A percentile compares a stretch with the other conserved stretches of the same genome.
These are phyloP conservation scores for Lethocerus indicus DNA, from an alignment of 1,140 invertebrate genomes.

Conservation along the genomic window DNA sequence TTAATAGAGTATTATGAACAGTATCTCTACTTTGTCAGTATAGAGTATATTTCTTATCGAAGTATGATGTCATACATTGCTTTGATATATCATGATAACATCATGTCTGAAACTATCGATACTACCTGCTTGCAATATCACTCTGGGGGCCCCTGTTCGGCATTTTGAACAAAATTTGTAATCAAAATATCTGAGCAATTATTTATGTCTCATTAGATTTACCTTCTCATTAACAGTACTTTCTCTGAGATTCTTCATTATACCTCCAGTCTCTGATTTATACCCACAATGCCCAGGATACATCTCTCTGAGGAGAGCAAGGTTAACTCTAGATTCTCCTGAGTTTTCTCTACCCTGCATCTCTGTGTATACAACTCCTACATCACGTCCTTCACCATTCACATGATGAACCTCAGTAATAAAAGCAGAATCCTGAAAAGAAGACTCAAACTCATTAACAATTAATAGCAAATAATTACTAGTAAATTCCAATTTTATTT, in stretches of 20 bases:
- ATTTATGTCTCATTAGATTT: conserved; percentile 1
- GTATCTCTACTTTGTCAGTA: too few species aligned
- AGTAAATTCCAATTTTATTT: neutral
- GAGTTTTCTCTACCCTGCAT: conserved; percentile 72
- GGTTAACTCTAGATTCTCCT: conserved; percentile 43
- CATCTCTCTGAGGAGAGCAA: conserved; percentile 42
- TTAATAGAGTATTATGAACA: too few species aligned
- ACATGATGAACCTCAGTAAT: conserved; percentile 85
- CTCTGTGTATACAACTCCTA: conserved; percentile 85
- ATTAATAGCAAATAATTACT: neutral
- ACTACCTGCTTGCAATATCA: too few species aligned
- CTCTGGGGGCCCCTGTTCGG: too few species aligned
- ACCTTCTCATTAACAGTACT: conserved; percentile 70
- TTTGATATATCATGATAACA: too few species aligned
- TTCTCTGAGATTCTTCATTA: conserved; percentile 65
- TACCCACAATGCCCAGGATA: conserved; percentile 72
- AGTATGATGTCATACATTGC: too few species aligned
- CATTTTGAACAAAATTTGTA: too few species aligned
- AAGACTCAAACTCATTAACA: neutral
- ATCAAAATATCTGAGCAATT: too few species aligned
- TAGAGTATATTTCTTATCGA: too few species aligned
- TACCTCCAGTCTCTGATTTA: conserved; percentile 67
- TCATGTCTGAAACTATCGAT: too few species aligned
- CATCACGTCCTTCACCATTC: conserved; percentile 70
- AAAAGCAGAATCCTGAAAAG: conserved; percentile 51